A percentile compares a stretch with the other conserved stretches of the same genome.
Conservation (phyloP, 2,797 vertebrate species). For the Octomys mimax region DNA sequence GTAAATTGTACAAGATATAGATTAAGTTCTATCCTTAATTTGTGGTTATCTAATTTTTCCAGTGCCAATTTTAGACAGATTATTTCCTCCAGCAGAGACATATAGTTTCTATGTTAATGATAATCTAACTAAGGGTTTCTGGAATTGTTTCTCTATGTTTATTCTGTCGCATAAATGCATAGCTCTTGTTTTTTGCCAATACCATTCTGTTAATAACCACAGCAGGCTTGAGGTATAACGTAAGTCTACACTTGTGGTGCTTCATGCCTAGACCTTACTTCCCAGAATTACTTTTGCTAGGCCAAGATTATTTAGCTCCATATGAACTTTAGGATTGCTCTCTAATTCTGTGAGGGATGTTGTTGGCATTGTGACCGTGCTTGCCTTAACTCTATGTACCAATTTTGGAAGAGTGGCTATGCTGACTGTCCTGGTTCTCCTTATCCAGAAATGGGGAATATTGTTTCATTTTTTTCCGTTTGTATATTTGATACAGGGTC, state of each 20-base stretch:
- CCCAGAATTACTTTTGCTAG: not conserved
- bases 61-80: not conserved
- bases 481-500: no score
- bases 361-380: not conserved
- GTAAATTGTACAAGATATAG: not conserved
- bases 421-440: not conserved
- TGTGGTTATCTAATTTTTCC: not conserved
- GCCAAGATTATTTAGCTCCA: not conserved
- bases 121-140: not conserved
- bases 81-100: not conserved
- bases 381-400: not conserved
- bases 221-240: not conserved
- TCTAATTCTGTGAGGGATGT: not conserved
- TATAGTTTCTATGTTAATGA: not conserved
- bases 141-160: not conserved
- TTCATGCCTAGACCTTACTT: not conserved
- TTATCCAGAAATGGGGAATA: not conserved
- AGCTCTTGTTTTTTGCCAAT: not conserved
- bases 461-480: no score
- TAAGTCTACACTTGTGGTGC: not conserved
- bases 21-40: not conserved
- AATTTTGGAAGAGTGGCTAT: not conserved
- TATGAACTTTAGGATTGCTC: not conserved
- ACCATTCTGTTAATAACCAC: not conserved
- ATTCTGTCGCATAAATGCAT: not conserved